Conservation (phyloP, 2,888 invertebrate species). For the Lasioglossum oenotherae region DNA sequence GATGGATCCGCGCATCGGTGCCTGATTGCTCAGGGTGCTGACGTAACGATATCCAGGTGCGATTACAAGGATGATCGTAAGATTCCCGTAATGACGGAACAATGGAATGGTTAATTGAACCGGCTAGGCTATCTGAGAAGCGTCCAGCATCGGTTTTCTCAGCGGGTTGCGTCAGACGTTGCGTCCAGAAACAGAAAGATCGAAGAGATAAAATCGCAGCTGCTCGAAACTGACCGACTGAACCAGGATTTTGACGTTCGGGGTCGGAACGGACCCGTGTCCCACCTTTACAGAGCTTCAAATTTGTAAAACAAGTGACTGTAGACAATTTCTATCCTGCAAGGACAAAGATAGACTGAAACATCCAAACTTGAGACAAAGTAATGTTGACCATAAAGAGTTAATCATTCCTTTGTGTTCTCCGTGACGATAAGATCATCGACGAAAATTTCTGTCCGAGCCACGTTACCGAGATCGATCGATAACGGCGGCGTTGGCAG, state of each 20-base stretch:
- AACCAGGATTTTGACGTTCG: neutral
- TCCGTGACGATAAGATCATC: slow-evolving; percentile 55
- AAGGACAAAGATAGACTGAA: too few relatives aligned
- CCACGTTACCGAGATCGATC: slow-evolving; percentile 44
- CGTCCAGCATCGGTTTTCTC: slow-evolving; percentile 33
- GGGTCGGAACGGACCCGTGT: neutral
- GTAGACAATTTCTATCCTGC: too few relatives aligned
- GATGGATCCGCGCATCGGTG: slow-evolving; percentile 11
- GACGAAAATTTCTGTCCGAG: slow-evolving; percentile 62
- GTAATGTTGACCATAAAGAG: too few relatives aligned
- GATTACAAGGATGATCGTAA: slow-evolving; percentile 33
- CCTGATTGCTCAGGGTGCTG: slow-evolving; percentile 28
- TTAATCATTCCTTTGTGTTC: neutral
- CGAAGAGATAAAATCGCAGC: neutral
- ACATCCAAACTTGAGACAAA: too few relatives aligned
- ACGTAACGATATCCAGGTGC: slow-evolving; percentile 41
- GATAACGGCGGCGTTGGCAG: slow-evolving; percentile 22
- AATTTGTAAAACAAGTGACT: neutral
- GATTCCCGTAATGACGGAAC: slow-evolving; percentile 27
- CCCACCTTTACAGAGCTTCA: neutral
- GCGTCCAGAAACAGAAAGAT: neutral
- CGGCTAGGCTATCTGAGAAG: slow-evolving; percentile 38
- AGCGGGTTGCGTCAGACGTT: slow-evolving; percentile 20
- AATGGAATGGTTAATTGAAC: slow-evolving; percentile 49
- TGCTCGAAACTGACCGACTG: neutral